Evolutionary conservation across 2,797 vertebrate genomes (phyloP), one percentile per base, ranked within the genome.

Genomic region (Eulemur coronatus): DNA sequence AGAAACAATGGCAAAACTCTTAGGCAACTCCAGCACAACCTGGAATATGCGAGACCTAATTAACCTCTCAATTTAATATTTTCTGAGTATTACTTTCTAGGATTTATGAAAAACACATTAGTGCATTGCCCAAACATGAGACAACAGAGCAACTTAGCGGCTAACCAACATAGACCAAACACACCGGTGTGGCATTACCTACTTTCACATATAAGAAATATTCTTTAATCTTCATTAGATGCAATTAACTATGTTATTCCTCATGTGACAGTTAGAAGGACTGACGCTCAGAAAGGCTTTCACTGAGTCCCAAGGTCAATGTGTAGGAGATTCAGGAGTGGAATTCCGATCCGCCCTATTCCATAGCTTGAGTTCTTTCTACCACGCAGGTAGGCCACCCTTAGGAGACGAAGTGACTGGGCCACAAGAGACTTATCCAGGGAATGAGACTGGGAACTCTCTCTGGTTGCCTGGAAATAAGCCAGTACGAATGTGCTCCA

Each of bases 141-240:
- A 35, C 2, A 1, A 48, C 20, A 63, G 35, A 65, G 88, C 12
- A 28, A 28, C 52, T 18, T 2, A 10, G 48, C 35, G 28, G 73
- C 20, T 6, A 4, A 17, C 10, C 18, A 14, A 0, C 14, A 18
- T 0, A 30, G 26, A 7, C 4, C 5, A 17, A 35, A 59, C 22
- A 55, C 20, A 61, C 18, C 22, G 28, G 65, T 26, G 5, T 12
- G 4, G 5, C 50, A 35, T 28, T 26, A 24, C 30, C 3, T 8
- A 7, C 24, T 41, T 52, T 41, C n/a, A 30, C 0, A 9, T 13
- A 9, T 5, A n/a, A 22, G 38, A 10, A 6, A 55, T 8, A 14
- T 17, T 67, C 50, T 55, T 61, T 61, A 38, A 0, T 10, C 46
- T 41, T 57, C 52, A 18, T 8, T 13, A 73, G 46, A 35, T 28